Base-by-base conservation (phyloP, 64 coral and sea anemone species). In the Montipora sp. region DNA sequence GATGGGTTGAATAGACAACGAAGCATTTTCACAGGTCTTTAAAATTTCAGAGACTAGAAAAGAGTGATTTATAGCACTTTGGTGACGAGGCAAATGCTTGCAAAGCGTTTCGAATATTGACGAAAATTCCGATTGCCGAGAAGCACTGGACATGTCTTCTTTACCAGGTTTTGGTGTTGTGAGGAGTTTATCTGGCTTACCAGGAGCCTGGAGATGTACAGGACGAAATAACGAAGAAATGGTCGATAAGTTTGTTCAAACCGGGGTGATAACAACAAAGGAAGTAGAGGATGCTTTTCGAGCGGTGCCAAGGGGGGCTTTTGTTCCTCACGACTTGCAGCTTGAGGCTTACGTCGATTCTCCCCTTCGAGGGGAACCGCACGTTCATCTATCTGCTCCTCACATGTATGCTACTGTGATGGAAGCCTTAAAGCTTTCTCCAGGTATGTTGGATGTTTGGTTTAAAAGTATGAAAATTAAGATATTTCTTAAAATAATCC, bases 321-420 rank as follows among this genome's bases (percentile, higher is more conserved):
- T 99, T 59, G 92, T 99, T 5, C 94, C 98, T 13, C 63, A 89
- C 27, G 92, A 99, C 48, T 79, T 91, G 14, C 92, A 94, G 19
- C 84, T 96, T 19, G 98, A 99, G 87, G 98, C 98, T 4, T 99
- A 99, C 57, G 49, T 88, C 7, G 98, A 99, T 78, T 80, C 84
- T 2, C 98, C 98, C 15, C 84, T 99, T 8, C 83, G 94, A 22
- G 98, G 94, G 3, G 94, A 99, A 63, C 92, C 89, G 2, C 98
- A 99, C 73, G 86, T 99, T 18, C 98, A 99, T 21, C 94, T 99
- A 92, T 96, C 94, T 12, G 98, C 98, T 5, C 98, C 98, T 19
- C 98, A 99, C 75, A 99, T 99, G 98, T 99, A 99, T 48, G 98
- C 98, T 3, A 96, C 94, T 24, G 95, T 99, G 8, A 58, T 99